phyloP scores from a whole-genome alignment of 2,888 invertebrate species.

The Hypercompe scribonia region DNA sequence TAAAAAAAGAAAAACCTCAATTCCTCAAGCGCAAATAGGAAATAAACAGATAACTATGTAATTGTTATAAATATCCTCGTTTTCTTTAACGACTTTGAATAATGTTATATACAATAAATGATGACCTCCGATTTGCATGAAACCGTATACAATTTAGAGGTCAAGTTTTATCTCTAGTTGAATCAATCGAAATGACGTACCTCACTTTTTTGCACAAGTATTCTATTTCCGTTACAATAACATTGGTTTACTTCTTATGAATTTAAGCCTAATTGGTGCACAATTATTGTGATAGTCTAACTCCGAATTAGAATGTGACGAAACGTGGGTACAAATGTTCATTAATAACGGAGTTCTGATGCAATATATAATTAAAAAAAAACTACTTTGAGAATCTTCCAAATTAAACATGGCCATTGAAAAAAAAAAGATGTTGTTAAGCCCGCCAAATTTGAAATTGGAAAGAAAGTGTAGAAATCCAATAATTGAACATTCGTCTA shows the following conservation, averaged over 20 bases:
- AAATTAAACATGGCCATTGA: background rate
- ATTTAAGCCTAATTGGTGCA: background rate
- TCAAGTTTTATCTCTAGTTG: background rate
- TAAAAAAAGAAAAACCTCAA: background rate
- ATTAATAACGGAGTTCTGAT: background rate
- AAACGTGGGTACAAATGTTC: background rate
- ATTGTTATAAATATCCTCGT: background rate
- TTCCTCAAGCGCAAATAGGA: background rate
- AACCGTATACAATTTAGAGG: background rate
- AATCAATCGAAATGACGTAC: background rate
- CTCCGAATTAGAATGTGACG: background rate
- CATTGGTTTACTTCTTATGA: background rate
- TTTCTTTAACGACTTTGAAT: background rate
- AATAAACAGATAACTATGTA: background rate
- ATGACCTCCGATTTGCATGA: background rate
- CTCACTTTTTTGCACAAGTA: background rate
- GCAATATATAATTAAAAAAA: background rate
- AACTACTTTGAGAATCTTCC: background rate
- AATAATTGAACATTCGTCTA: constrained; percentile 8
- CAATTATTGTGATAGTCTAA: background rate
- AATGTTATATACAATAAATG: background rate
- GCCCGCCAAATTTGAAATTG: background rate
- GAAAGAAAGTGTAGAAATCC: background rate
- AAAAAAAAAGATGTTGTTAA: background rate
- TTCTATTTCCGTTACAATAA: background rate